Evolutionary conservation across 2,113 vertebrate species (phyloP).

Genomic region (Lophura nycthemera): DNA sequence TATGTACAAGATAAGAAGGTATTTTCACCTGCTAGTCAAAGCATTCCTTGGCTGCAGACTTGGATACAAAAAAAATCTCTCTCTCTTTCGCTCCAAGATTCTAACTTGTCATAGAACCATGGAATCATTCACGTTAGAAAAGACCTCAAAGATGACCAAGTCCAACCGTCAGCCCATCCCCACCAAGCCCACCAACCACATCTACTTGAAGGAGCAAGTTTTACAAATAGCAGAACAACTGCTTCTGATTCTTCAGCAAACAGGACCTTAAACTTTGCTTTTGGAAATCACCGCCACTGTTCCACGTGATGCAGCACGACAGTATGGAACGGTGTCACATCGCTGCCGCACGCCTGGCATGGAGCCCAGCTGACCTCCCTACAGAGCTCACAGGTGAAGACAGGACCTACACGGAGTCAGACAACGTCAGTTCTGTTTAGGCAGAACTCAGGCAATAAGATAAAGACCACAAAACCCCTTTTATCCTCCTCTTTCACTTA

Average conservation of each 20-base stretch:
- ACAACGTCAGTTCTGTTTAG: not conserved
- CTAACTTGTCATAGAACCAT: too few species aligned
- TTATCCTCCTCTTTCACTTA: not conserved
- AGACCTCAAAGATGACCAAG: too few species aligned
- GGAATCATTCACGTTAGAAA: too few species aligned
- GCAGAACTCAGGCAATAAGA: not conserved
- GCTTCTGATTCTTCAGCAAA: rapidly evolving
- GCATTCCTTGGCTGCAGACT: not conserved
- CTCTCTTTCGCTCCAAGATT: not conserved
- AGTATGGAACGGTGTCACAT: rapidly evolving
- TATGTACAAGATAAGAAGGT: rapidly evolving
- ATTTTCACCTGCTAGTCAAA: rapidly evolving
- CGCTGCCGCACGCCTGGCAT: not conserved
- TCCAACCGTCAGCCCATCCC: too few species aligned
- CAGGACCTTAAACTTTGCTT: too few species aligned
- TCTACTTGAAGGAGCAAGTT: not conserved
- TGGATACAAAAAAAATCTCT: too few species aligned
- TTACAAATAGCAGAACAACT: not conserved
- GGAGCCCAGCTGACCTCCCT: rapidly evolving
- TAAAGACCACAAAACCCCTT: not conserved
- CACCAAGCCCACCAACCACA: too few species aligned
- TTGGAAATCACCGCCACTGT: rapidly evolving
- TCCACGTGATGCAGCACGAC: rapidly evolving
- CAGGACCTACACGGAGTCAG: not conserved
- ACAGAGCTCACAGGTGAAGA: rapidly evolving